These are phyloP conservation scores for Cyanoliseus patagonus DNA, from an alignment of 2,113 vertebrate species.

Conservation along the genomic window DNA sequence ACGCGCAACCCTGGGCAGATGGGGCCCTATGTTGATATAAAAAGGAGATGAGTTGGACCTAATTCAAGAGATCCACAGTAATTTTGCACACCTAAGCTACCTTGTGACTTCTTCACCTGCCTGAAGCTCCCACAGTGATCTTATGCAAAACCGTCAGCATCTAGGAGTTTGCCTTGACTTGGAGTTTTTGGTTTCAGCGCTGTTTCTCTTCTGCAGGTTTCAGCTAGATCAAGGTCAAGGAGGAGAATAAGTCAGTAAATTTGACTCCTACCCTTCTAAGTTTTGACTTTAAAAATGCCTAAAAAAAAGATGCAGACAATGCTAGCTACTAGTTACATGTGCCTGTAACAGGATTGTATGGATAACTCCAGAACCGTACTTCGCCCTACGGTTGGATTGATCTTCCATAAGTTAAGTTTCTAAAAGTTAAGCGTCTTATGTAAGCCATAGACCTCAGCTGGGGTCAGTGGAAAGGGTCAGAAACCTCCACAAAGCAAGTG, in stretches of 20 bases:
- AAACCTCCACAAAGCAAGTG: not conserved
- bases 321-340: not conserved
- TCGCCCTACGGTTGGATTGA: not conserved
- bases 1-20: constrained; percentile 31
- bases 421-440: not conserved
- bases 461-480: not conserved
- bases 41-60: constrained; percentile 33
- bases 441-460: not conserved
- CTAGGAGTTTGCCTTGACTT: not conserved
- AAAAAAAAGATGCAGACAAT: not conserved
- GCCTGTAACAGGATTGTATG: not conserved
- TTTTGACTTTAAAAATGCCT: not conserved
- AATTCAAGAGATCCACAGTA: constrained; percentile 41
- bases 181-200: not conserved
- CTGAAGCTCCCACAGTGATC: constrained; percentile 18
- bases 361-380: not conserved
- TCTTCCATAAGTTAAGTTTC: not conserved
- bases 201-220: not conserved
- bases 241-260: not conserved
- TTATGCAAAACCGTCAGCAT: not conserved
- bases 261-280: not conserved
- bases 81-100: constrained; percentile 37
- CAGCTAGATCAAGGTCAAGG: not conserved
- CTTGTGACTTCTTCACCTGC: constrained; percentile 41
- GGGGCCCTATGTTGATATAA: constrained; percentile 21